Evolutionary conservation across 2,797 vertebrate genomes (phyloP).

Genomic region (Cuniculus paca): DNA sequence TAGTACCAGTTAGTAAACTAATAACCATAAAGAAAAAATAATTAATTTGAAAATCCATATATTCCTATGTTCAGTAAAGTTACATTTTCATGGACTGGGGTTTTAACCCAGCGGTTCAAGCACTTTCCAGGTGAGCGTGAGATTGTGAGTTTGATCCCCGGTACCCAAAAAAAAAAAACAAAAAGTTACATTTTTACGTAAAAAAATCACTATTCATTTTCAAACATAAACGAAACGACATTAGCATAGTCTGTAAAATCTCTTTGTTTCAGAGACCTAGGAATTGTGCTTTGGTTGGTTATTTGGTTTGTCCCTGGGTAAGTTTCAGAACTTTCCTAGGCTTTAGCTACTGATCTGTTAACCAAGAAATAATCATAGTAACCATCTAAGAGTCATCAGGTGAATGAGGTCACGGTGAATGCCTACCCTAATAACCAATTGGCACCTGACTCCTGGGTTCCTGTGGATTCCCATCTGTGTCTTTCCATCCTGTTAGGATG

Average conservation of each 20-base stretch:
- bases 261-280: slow-evolving; percentile 27
- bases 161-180: too few species aligned
- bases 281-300: slow-evolving; percentile 4
- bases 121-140: too few species aligned
- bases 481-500: not conserved
- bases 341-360: slow-evolving; percentile 52
- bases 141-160: too few species aligned
- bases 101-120: too few species aligned
- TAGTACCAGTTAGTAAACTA: not conserved
- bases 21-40: not conserved
- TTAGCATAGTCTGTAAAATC: not conserved
- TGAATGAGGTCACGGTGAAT: not conserved
- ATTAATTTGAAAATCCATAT: too few species aligned
- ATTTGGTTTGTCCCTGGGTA: not conserved
- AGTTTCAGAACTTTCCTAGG: slow-evolving; percentile 42
- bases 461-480: not conserved
- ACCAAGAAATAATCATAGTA: slow-evolving; percentile 11
- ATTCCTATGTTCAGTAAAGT: too few species aligned
- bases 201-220: not conserved
- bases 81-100: too few species aligned
- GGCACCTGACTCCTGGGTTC: not conserved
- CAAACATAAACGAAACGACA: slow-evolving; percentile 21
- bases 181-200: too few species aligned
- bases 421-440: not conserved
- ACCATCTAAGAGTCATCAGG: not conserved